These are phyloP conservation scores for Eufriesea mexicana DNA, from an alignment of 1,140 invertebrate genomes.

Conservation along the genomic window DNA sequence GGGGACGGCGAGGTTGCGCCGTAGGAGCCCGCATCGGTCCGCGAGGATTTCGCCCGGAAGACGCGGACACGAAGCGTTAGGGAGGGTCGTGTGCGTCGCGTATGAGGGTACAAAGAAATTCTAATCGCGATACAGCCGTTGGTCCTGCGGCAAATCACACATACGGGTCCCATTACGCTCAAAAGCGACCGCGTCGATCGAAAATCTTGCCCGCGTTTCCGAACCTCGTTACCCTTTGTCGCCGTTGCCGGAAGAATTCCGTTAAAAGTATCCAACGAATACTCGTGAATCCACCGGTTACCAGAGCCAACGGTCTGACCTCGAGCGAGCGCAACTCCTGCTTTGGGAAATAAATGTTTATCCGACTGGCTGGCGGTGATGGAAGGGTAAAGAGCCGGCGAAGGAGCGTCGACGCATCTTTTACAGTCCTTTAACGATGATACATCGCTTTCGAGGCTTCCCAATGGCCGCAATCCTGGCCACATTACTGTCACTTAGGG, in stretches of 20 bases:
- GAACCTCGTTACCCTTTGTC: background rate
- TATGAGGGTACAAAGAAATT: constrained; percentile 77
- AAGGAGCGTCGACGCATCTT: constrained; percentile 51
- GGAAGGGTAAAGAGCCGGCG: constrained; percentile 9
- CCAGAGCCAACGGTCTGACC: background rate
- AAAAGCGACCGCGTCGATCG: constrained; percentile 5
- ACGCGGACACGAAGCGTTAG: constrained; percentile 7
- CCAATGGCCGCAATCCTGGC: constrained; percentile 62
- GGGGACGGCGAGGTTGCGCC: constrained; percentile 22
- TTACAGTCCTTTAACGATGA: constrained; percentile 75
- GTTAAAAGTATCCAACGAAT: too few relatives aligned
- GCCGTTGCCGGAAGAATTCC: too few relatives aligned
- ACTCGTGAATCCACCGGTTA: background rate
- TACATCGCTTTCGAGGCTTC: constrained; percentile 65
- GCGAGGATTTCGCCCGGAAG: constrained; percentile 38
- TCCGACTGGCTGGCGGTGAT: background rate
- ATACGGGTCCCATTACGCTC: constrained; percentile 62
- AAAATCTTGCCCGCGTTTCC: background rate
- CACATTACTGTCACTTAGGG: constrained; percentile 71
- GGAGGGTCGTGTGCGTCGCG: background rate
- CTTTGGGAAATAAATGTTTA: constrained; percentile 30
- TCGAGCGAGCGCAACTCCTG: background rate
- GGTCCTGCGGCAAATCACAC: constrained; percentile 61
- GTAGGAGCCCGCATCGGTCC: constrained; percentile 56
- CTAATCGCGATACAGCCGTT: constrained; percentile 71